phyloP scores from a whole-genome alignment of 2,797 vertebrate genomes.

The Hydrocynus forskahlii region DNA sequence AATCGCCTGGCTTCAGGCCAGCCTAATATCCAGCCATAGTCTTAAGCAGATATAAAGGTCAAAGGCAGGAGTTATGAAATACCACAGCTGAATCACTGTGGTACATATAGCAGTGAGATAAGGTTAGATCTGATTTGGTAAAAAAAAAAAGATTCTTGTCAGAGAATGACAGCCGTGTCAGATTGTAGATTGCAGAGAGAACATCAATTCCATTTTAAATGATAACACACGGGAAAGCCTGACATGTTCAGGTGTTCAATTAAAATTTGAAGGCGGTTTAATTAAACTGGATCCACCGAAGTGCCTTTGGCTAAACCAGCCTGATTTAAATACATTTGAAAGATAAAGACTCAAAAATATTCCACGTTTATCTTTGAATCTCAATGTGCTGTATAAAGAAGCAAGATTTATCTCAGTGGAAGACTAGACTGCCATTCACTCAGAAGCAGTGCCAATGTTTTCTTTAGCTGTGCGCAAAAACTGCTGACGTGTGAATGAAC shows the following conservation, averaged over 20 bases:
- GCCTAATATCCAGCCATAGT: slow-evolving; percentile 53
- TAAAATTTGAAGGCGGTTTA: slow-evolving; percentile 35
- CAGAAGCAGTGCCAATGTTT: slow-evolving; percentile 38
- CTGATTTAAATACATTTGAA: slow-evolving; percentile 29
- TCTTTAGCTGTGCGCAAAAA: slow-evolving; percentile 53
- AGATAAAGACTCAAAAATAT: slow-evolving; percentile 34
- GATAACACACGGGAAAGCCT: slow-evolving; percentile 12
- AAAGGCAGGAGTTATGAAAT: slow-evolving; percentile 62
- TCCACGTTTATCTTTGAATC: slow-evolving; percentile 25
- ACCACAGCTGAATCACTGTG: slow-evolving; percentile 16
- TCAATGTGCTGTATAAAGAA: slow-evolving; percentile 11
- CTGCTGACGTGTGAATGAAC: slow-evolving; percentile 64
- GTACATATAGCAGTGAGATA: slow-evolving; percentile 50
- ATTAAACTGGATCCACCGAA: slow-evolving; percentile 63
- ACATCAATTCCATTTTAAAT: neutral
- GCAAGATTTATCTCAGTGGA: slow-evolving; percentile 19
- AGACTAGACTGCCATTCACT: neutral
- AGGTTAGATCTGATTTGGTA: slow-evolving; percentile 54
- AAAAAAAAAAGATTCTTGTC: slow-evolving; percentile 38
- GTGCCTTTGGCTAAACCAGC: slow-evolving; percentile 22
- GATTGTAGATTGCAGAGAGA: slow-evolving; percentile 21
- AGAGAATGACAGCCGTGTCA: slow-evolving; percentile 32
- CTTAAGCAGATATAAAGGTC: slow-evolving; percentile 53
- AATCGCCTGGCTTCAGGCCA: slow-evolving; percentile 52
- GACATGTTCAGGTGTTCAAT: slow-evolving; percentile 44